Percentiles rank a stretch among this genome's conserved stretches.
These are phyloP conservation scores for Idaea dimidiata DNA, from an alignment of 2,888 invertebrate genomes.

Conservation along the genomic window DNA sequence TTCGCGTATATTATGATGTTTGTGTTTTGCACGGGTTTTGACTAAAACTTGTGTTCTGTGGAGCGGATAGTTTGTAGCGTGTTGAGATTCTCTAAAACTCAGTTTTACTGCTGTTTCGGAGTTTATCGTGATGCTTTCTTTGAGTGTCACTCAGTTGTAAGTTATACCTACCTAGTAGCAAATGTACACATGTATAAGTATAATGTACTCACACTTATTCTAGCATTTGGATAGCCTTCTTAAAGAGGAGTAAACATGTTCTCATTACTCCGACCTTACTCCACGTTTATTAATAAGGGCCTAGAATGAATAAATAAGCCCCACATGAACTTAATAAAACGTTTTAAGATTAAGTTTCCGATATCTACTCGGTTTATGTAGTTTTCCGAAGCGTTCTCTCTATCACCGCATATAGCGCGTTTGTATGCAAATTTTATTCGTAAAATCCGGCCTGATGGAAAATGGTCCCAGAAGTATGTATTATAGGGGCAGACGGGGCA, in stretches of 20 bases:
- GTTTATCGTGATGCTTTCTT: not conserved
- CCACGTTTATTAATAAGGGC: no score
- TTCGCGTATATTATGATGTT: not conserved
- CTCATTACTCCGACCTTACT: no score
- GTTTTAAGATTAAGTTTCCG: constrained; percentile 22
- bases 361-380: constrained; percentile 34
- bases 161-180: no score
- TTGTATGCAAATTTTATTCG: constrained; percentile 75
- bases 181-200: no score
- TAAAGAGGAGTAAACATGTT: no score
- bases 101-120: not conserved
- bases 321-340: constrained; percentile 21
- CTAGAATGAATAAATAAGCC: not conserved
- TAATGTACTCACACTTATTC: no score
- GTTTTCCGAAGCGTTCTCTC: constrained; percentile 54
- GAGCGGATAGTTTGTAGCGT: not conserved
- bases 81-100: constrained; percentile 1
- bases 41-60: not conserved
- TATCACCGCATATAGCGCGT: constrained; percentile 67
- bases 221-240: no score
- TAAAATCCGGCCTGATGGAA: constrained; percentile 69
- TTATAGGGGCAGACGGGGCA: constrained; percentile 49
- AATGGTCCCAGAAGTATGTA: constrained; percentile 57
- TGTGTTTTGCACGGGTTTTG: not conserved
- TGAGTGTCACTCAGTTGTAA: no score